Base-by-base conservation (phyloP, 2,797 vertebrate genomes). In the Distichodus sexfasciatus region DNA sequence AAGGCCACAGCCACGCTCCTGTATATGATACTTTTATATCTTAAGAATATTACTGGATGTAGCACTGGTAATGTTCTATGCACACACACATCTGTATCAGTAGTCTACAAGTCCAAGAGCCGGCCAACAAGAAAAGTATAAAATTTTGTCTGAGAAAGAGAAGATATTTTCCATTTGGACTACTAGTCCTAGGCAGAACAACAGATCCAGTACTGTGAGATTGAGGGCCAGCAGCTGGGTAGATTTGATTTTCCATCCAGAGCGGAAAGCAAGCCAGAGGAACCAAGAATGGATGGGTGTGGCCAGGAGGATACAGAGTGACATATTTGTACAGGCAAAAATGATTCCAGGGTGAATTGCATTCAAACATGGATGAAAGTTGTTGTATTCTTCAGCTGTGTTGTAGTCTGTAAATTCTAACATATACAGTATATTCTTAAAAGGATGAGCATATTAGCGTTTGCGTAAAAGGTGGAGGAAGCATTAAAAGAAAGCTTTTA, bases 31-130 rank as follows among this genome's bases (percentile, higher is more conserved):
- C 11, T n/a, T 11, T 68, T 76, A 47, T 67, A 68, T 51, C 3
- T 63, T 2, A 67, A 7, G 10, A 71, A 72, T 15, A 36, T 68
- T 6, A 71, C 11, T 17, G 69, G 69, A 21, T 63, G 53, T 58
- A 63, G 4, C 44, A 69, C 44, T 3, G 66, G 21, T 58, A 65
- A 10, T 24, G 60, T 57, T 64, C 61, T 17, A 58, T 17, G 59
- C 33, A 57, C 23, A 46, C 31, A 12, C 61, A 57, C 24, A 26
- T 19, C 23, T 58, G 61, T 0, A 59, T 26, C 12, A 66, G 21
- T 6, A 29, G 35, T 6, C 31, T 26, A 59, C 44, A 50, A 23
- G 23, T 54, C 57, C 48, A 64, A 5, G 11, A n/a, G 6, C 63
- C 6, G 1, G 57, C 64, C 33, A 62, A 40, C 7, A 55, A 38